These are phyloP conservation scores for Lapara coniferarum DNA, from an alignment of 2,888 invertebrate species.

Conservation along the genomic window DNA sequence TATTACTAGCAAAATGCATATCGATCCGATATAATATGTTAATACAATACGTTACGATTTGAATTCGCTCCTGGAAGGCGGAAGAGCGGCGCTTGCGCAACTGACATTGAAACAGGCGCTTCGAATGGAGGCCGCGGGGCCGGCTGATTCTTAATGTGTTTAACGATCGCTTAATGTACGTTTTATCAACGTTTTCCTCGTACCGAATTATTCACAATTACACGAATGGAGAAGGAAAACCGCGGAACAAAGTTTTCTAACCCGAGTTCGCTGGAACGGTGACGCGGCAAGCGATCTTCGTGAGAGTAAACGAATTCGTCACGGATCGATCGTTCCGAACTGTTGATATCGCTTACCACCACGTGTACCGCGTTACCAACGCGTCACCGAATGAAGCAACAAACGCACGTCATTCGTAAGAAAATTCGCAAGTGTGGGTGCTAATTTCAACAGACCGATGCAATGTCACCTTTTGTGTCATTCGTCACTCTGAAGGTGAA, in stretches of 20 bases:
- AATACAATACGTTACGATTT: slow-evolving; percentile 56
- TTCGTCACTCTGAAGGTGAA: slow-evolving; percentile 55
- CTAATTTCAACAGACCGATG: slow-evolving; percentile 54
- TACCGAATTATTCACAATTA: slow-evolving; percentile 28
- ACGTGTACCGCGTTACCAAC: background rate
- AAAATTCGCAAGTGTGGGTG: slow-evolving; percentile 55
- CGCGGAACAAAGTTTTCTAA: slow-evolving; percentile 36
- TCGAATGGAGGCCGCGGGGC: slow-evolving; percentile 70
- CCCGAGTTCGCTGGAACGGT: background rate
- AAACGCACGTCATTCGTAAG: slow-evolving; percentile 46
- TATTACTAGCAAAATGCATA: background rate
- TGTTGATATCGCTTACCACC: background rate
- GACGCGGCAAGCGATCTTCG: background rate
- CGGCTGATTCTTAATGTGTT: slow-evolving; percentile 62
- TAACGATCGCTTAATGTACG: slow-evolving; percentile 33
- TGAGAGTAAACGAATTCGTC: background rate
- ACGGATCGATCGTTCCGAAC: background rate
- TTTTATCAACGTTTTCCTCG: slow-evolving; percentile 50
- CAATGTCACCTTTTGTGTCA: slow-evolving; percentile 62
- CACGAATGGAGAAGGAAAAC: slow-evolving; percentile 53
- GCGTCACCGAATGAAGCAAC: slow-evolving; percentile 41
- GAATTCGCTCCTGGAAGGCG: slow-evolving; percentile 75
- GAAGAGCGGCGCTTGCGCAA: slow-evolving; percentile 81
- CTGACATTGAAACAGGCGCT: slow-evolving; percentile 79
- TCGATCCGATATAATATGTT: slow-evolving; percentile 8